Conservation (phyloP, 2,888 invertebrate genomes). For the Ectobius pallidus region DNA sequence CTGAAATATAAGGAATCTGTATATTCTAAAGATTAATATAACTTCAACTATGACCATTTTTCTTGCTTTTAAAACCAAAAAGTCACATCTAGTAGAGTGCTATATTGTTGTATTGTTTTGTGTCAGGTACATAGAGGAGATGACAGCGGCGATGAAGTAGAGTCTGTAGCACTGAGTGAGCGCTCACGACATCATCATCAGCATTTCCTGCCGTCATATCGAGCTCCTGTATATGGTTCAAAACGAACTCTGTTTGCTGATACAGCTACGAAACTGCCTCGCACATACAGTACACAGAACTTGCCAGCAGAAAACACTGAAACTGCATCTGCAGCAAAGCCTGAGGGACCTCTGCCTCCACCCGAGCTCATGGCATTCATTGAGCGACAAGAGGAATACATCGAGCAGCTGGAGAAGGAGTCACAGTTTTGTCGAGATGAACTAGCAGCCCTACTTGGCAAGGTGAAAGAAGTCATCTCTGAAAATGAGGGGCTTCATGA, state of each 20-base stretch:
- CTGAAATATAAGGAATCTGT: too few relatives aligned
- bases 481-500: slow-evolving; percentile 84
- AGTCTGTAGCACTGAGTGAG: slow-evolving; percentile 27
- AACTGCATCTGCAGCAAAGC: slow-evolving; percentile 10
- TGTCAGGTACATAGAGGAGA: slow-evolving; percentile 37
- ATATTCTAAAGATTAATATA: too few relatives aligned
- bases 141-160: slow-evolving; percentile 41
- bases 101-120: too few relatives aligned
- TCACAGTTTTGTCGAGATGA: slow-evolving; percentile 84
- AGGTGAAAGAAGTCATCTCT: slow-evolving; percentile 84
- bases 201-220: not conserved
- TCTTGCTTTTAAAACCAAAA: too few relatives aligned
- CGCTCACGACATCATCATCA: slow-evolving; percentile 21
- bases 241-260: slow-evolving; percentile 35
- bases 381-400: slow-evolving; percentile 86
- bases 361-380: slow-evolving; percentile 81
- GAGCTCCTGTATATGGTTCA: slow-evolving; percentile 19
- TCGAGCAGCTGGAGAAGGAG: slow-evolving; percentile 84
- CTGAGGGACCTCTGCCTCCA: slow-evolving; percentile 52
- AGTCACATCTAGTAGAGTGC: too few relatives aligned
- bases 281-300: slow-evolving; percentile 13
- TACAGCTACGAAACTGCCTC: slow-evolving; percentile 27
- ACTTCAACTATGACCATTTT: too few relatives aligned
- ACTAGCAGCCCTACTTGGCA: slow-evolving; percentile 74
- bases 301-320: slow-evolving; percentile 16